These are phyloP conservation scores for Epizoanthus rinbou DNA, from an alignment of 92 coral and sea anemone genomes.

Conservation along the genomic window DNA sequence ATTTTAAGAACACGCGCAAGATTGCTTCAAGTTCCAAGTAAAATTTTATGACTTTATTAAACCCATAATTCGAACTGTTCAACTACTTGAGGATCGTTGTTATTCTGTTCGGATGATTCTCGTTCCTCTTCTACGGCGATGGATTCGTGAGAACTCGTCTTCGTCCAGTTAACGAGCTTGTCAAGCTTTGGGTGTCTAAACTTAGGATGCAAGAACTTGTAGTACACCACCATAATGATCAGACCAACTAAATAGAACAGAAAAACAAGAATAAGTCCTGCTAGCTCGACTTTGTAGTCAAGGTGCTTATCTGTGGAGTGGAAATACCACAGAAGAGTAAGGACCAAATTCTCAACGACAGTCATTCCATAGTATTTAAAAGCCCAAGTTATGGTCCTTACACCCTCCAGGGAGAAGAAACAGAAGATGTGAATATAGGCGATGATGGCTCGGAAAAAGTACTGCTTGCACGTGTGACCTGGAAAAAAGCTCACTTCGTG, in stretches of 20 bases:
- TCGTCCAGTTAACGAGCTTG: slow-evolving; percentile 18
- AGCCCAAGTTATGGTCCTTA: slow-evolving; percentile 72
- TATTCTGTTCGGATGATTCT: neutral
- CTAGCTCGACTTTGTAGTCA: slow-evolving; percentile 63
- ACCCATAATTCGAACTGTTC: slow-evolving; percentile 39
- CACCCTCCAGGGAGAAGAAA: slow-evolving; percentile 75
- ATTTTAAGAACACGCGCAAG: no score
- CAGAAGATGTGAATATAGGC: slow-evolving; percentile 83
- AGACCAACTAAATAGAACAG: slow-evolving; percentile 55
- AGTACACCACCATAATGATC: slow-evolving; percentile 69
- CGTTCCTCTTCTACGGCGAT: slow-evolving; percentile 24
- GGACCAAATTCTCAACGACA: slow-evolving; percentile 61
- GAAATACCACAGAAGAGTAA: slow-evolving; percentile 78
- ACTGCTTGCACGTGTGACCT: slow-evolving; percentile 59
- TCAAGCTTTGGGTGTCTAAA: slow-evolving; percentile 62
- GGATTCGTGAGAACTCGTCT: slow-evolving; percentile 10
- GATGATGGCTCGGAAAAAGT: slow-evolving; percentile 65
- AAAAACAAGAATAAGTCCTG: slow-evolving; percentile 67
- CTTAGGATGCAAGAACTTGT: slow-evolving; percentile 73
- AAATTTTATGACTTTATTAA: neutral
- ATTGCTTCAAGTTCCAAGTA: no score
- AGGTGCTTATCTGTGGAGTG: slow-evolving; percentile 48
- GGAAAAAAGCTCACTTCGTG: slow-evolving; percentile 79
- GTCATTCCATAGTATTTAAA: slow-evolving; percentile 58
- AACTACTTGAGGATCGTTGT: slow-evolving; percentile 9